phyloP scores from a whole-genome alignment of 2,113 vertebrate species.

The Brachyhypopomus occidentalis region DNA sequence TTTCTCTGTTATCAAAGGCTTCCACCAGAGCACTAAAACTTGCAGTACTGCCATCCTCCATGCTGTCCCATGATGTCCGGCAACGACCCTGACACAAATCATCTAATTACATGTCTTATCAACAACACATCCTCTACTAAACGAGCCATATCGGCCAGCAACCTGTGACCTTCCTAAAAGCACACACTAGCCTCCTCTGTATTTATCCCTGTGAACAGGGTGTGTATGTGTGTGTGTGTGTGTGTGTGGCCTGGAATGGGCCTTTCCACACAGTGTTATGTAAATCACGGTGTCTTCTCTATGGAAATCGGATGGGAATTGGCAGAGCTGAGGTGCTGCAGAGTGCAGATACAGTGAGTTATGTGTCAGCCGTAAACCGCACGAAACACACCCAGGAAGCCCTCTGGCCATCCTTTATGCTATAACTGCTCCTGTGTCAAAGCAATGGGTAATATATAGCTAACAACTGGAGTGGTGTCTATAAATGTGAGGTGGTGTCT shows the following conservation, averaged over 20 bases:
- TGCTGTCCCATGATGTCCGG: background rate
- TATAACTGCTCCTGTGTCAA: slow-evolving; percentile 21
- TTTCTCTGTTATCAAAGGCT: background rate
- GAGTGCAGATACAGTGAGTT: slow-evolving; percentile 31
- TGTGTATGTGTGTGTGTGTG: background rate
- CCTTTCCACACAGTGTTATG: slow-evolving; percentile 34
- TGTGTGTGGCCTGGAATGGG: background rate
- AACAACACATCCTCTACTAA: slow-evolving; percentile 17
- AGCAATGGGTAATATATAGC: slow-evolving; percentile 21
- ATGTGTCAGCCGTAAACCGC: slow-evolving; percentile 32
- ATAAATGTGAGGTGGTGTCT: background rate
- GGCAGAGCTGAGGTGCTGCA: slow-evolving; percentile 17
- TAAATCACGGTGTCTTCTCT: slow-evolving; percentile 23
- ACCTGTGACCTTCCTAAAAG: slow-evolving; percentile 4
- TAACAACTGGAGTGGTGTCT: background rate
- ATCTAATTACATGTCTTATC: slow-evolving; percentile 19
- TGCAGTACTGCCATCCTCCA: background rate
- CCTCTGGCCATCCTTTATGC: slow-evolving; percentile 35
- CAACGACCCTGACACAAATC: slow-evolving; percentile 1
- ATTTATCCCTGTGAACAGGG: background rate
- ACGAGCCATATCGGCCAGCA: slow-evolving; percentile 2
- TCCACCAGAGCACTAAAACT: background rate
- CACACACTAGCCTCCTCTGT: background rate
- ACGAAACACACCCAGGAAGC: slow-evolving; percentile 35
- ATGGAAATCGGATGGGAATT: slow-evolving; percentile 40